phyloP scores from a whole-genome alignment of 2,113 vertebrate genomes.

The Dissostichus mawsoni region DNA sequence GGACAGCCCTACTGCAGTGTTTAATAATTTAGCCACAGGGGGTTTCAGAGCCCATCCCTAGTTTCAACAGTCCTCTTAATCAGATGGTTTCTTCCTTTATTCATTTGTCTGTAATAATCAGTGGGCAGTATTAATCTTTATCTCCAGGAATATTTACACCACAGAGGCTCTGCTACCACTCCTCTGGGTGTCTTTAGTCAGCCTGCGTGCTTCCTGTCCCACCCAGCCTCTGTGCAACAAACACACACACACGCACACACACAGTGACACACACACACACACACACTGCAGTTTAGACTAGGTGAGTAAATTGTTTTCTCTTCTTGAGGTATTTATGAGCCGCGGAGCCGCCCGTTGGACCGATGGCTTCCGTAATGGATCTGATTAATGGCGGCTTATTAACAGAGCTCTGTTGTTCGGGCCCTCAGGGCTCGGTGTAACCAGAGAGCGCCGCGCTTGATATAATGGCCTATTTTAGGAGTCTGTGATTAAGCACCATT shows the following conservation, averaged over 20 bases:
- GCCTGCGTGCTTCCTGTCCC: constrained; percentile 80
- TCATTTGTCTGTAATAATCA: constrained; percentile 28
- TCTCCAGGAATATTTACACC: constrained; percentile 57
- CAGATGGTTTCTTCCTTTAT: too few species aligned
- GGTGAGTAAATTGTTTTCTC: constrained; percentile 82
- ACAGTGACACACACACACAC: constrained; percentile 38
- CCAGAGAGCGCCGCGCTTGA: constrained; percentile 73
- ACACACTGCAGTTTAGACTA: constrained; percentile 75
- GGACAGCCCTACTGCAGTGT: too few species aligned
- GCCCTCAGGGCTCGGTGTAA: constrained; percentile 74
- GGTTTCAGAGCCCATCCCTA: too few species aligned
- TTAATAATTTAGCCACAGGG: too few species aligned
- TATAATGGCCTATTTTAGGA: constrained; percentile 83
- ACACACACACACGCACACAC: constrained; percentile 47
- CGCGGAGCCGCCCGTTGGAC: constrained; percentile 52
- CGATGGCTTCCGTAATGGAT: constrained; percentile 76
- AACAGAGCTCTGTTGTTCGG: constrained; percentile 82
- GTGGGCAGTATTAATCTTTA: constrained; percentile 64
- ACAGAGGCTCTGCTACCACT: constrained; percentile 67
- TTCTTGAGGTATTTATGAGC: constrained; percentile 82
- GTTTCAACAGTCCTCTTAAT: too few species aligned
- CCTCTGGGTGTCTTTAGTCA: constrained; percentile 82
- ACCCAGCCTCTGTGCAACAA: constrained; percentile 69
- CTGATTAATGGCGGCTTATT: constrained; percentile 85
- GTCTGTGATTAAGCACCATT: constrained; percentile 83